phyloP scores from a whole-genome alignment of 2,113 vertebrate species.

The Euleptes europaea region DNA sequence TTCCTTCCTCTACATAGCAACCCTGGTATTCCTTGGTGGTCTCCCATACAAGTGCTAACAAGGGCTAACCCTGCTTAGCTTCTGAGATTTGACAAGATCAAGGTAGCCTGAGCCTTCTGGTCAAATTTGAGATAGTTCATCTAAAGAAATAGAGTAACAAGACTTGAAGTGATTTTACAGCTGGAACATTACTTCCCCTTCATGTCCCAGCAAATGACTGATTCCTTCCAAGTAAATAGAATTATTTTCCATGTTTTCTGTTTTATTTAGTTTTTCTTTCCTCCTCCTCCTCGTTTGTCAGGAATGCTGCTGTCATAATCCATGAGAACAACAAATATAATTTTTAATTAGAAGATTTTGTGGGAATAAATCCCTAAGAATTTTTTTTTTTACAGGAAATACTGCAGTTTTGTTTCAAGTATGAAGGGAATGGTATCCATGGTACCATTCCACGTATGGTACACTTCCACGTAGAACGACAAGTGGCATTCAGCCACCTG shows the following conservation, averaged over 20 bases:
- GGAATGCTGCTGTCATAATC: neutral
- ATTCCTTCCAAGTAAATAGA: neutral
- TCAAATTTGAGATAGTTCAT: neutral
- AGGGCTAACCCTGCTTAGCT: too few relatives aligned
- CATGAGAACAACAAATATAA: neutral
- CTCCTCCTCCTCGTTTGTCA: neutral
- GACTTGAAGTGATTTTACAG: neutral
- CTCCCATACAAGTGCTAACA: too few relatives aligned
- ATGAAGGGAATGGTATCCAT: constrained; percentile 11
- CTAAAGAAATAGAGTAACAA: neutral
- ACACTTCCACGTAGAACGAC: neutral
- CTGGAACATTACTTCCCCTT: neutral
- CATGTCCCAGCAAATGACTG: neutral
- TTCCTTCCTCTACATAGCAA: too few relatives aligned
- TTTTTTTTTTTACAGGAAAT: constrained; percentile 10
- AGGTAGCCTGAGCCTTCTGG: too few relatives aligned
- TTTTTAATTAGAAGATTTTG: neutral
- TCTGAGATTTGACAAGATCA: too few relatives aligned
- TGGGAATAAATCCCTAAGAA: neutral
- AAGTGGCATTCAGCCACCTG: too few relatives aligned
- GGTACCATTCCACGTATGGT: neutral
- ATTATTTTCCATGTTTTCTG: neutral
- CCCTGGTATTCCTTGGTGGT: too few relatives aligned
- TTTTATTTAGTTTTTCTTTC: neutral
- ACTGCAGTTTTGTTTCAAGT: neutral